Evolutionary conservation across 2,113 vertebrate species (phyloP), one percentile per base, ranked within the genome.

Genomic region (Agapornis roseicollis): DNA sequence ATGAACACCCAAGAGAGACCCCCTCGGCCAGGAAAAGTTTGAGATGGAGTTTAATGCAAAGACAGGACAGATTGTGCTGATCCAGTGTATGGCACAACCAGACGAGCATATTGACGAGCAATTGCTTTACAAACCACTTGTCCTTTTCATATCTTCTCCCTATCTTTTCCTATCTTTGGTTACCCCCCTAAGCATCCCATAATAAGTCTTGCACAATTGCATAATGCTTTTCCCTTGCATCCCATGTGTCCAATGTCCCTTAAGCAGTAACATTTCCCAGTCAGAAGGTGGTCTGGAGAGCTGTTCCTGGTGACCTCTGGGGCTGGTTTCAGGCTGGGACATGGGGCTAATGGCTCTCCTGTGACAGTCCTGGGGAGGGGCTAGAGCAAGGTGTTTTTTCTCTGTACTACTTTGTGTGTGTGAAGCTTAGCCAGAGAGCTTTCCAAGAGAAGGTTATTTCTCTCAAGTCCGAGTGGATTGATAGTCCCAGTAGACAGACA

Each of bases 71-170:
- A 50, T 41, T 55, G 31, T 63, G 53, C 47, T 80, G 44, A 33
- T 42, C 8, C 37, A 15, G 29, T 42, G 31, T 23, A 39, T 53
- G 17, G 15, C 44, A 73, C n/a, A 72, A 41, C 31, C 4, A 6
- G 23, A 20, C 33, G 63, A 83, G 47, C 13, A 18, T 35, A 9
- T 22, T 39, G 68, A 50, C 55, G 33, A 74, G 69, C n/a, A 73
- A 6, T 9, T 0, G 0, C 7, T 14, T 78, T 61, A 25, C 1
- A 35, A 78, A n/a, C n/a, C 39, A 37, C 17, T 23, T 35, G 23
- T 28, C 25, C 49, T 17, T 72, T 42, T 80, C 53, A 41, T 11
- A 19, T 76, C 12, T 10, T 79, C 15, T 55, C 31, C 35, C 14
- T 70, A 11, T 56, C 24, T 91, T 76, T 66, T 80, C 44, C 28